Conservation (phyloP, 2,888 invertebrate species). For the Ichneumoninae sp. region DNA sequence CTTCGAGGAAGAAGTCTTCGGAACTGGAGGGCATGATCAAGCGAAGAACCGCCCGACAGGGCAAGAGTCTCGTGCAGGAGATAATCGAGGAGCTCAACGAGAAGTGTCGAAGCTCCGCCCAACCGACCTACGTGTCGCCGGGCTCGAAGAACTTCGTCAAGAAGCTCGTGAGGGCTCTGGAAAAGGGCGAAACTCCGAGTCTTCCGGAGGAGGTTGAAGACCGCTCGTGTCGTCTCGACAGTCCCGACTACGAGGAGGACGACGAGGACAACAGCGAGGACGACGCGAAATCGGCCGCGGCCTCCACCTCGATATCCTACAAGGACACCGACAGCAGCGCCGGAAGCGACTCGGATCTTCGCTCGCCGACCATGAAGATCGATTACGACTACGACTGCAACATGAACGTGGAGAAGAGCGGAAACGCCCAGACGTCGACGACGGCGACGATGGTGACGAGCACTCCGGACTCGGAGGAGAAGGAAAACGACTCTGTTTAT, state of each 20-base stretch:
- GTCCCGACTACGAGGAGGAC: background rate
- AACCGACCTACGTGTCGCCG: slow-evolving; percentile 19
- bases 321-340: slow-evolving; percentile 71
- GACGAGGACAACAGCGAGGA: slow-evolving; percentile 58
- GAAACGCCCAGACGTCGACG: background rate
- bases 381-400: slow-evolving; percentile 45
- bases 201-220: background rate
- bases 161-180: slow-evolving; percentile 70
- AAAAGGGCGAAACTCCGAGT: slow-evolving; percentile 52
- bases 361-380: slow-evolving; percentile 50
- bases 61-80: slow-evolving; percentile 67
- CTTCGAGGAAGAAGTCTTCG: slow-evolving; percentile 69
- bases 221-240: background rate
- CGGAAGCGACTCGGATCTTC: slow-evolving; percentile 63
- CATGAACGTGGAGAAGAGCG: background rate
- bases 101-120: slow-evolving; percentile 46
- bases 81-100: slow-evolving; percentile 72
- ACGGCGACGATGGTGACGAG: background rate
- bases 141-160: slow-evolving; percentile 70
- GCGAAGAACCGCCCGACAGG: background rate
- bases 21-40: slow-evolving; percentile 70
- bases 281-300: slow-evolving; percentile 63
- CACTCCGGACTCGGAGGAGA: background rate
- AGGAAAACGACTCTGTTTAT: slow-evolving; percentile 71
- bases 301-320: slow-evolving; percentile 69